Evolutionary conservation across 1,140 invertebrate genomes (phyloP), one percentile per base, ranked within the genome.

Genomic region (Hylaeus anthracinus): DNA sequence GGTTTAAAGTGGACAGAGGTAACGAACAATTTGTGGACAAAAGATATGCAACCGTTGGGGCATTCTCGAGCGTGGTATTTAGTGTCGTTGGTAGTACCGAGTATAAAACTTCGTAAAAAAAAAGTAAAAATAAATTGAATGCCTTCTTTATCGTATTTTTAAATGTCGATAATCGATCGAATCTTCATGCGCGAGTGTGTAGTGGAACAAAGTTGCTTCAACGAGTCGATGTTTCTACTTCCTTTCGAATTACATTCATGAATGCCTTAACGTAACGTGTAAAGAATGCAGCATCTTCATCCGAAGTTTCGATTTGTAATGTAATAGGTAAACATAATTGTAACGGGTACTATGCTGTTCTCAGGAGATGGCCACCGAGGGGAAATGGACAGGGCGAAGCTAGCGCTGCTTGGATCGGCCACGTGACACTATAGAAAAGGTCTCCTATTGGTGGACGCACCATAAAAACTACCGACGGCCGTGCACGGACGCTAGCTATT

Each of bases 241-340:
- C 71, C 26, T 65, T 73, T 73, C 70, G 26, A 73, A 26, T 73
- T 45, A 73, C 74, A 76, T 67, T 63, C 48, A 66, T 39, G 77
- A 83, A 81, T 73, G 80, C 70, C 70, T 81, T 67, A 67, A 83
- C 79, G 70, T 73, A 75, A 55, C 14, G 58, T 81, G 37, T 26
- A 69, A 60, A n/a, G 37, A 67, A 72, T 72, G 79, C 66, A 81
- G 72, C 72, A 74, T 81, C 82, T 76, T 79, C 77, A 79, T 79
- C 53, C 1, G 77, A 73, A 55, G 39, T 73, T 79, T 65, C n/a
- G 73, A 66, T 79, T 63, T 69, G 48, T 72, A 71, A 61, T 64
- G 45, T n/a, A 64, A 37, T 63, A 65, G 43, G 15, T 48, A 63
- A 56, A 79, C 10, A n/a, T 67, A 61, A 71, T 26, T 63, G 55